Evolutionary conservation across 2,888 invertebrate species (phyloP).

Genomic region (Glomeris marginata): DNA sequence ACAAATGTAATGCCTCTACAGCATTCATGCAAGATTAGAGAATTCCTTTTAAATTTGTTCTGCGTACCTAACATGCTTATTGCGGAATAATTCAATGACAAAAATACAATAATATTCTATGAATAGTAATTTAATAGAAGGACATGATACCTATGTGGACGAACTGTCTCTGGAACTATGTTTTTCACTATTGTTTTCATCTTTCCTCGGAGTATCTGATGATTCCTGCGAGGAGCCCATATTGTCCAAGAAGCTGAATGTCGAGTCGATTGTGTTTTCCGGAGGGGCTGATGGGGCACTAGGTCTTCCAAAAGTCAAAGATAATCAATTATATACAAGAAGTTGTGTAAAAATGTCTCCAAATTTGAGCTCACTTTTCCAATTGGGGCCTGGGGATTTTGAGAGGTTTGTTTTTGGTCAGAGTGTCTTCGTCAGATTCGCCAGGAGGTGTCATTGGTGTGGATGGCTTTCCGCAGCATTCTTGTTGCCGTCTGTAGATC

Average conservation of each 20-base stretch:
- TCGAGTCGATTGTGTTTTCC: slow-evolving; percentile 12
- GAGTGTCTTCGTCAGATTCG: slow-evolving; percentile 5
- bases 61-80: too few relatives aligned
- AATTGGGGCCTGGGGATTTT: slow-evolving; percentile 15
- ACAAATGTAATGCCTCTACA: too few relatives aligned
- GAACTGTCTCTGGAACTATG: slow-evolving; percentile 11
- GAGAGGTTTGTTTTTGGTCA: slow-evolving; percentile 5
- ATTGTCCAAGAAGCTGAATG: slow-evolving; percentile 15
- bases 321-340: not conserved
- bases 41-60: too few relatives aligned
- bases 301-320: slow-evolving; percentile 7
- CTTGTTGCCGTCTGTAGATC: slow-evolving; percentile 14
- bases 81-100: too few relatives aligned
- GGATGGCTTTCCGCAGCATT: slow-evolving; percentile 10
- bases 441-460: slow-evolving; percentile 9
- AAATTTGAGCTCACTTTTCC: slow-evolving; percentile 7
- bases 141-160: slow-evolving; percentile 8
- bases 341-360: not conserved
- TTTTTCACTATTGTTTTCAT: slow-evolving; percentile 10
- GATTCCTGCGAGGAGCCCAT: slow-evolving; percentile 17
- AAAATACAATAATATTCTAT: too few relatives aligned
- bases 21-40: too few relatives aligned
- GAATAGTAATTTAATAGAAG: too few relatives aligned
- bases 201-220: slow-evolving; percentile 11
- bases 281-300: slow-evolving; percentile 10